A percentile compares a stretch with the other conserved stretches of the same genome.
Evolutionary conservation across 2,888 invertebrate genomes (phyloP).

Genomic region (Frankliniella fusca): DNA sequence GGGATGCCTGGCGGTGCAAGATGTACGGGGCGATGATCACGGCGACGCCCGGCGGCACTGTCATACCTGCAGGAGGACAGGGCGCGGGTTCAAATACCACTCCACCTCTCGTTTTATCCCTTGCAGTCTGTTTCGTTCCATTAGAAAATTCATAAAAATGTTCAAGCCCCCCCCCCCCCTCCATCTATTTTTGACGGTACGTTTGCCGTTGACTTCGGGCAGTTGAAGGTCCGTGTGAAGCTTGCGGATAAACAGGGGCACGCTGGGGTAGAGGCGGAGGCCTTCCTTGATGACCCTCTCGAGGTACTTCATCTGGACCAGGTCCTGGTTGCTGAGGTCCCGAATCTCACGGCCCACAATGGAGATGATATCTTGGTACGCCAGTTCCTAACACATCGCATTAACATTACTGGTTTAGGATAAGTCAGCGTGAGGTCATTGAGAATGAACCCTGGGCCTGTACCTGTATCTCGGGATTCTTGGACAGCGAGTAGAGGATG

Average conservation of each 20-base stretch:
- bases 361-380: slow-evolving; percentile 51
- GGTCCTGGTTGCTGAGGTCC: slow-evolving; percentile 53
- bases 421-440: background rate
- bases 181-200: too few species aligned
- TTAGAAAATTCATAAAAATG: too few species aligned
- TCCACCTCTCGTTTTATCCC: too few species aligned
- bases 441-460: background rate
- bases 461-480: slow-evolving; percentile 47
- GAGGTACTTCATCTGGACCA: slow-evolving; percentile 61
- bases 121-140: too few species aligned
- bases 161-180: too few species aligned
- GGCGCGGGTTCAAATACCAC: too few species aligned
- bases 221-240: slow-evolving; percentile 52
- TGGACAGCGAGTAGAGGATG: slow-evolving; percentile 47
- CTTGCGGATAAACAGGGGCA: slow-evolving; percentile 59
- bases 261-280: slow-evolving; percentile 62
- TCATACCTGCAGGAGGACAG: too few species aligned
- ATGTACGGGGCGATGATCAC: slow-evolving; percentile 40
- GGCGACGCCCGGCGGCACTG: slow-evolving; percentile 40
- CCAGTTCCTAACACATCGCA: slow-evolving; percentile 42
- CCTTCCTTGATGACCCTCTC: slow-evolving; percentile 68
- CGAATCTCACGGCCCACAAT: slow-evolving; percentile 51
- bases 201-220: background rate
- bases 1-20: slow-evolving; percentile 45
- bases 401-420: background rate